Percentiles rank a stretch among this genome's conserved stretches.
These are phyloP conservation scores for Argopecten irradians DNA, from an alignment of 1,140 invertebrate genomes.

Conservation along the genomic window DNA sequence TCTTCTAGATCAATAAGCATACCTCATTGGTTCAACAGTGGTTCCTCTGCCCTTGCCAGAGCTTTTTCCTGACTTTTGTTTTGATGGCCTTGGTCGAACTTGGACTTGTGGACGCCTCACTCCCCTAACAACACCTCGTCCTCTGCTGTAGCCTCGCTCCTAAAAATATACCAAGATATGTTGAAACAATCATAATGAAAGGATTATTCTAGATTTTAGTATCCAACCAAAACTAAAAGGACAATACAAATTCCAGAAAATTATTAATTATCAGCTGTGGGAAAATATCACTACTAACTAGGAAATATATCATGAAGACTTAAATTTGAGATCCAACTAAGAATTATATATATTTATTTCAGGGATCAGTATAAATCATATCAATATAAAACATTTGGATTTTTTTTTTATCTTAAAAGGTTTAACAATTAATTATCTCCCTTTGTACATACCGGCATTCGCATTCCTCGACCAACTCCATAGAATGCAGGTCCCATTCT, in stretches of 20 bases:
- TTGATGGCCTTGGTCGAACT: slow-evolving; percentile 56
- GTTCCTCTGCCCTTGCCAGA: slow-evolving; percentile 53
- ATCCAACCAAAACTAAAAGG: no score
- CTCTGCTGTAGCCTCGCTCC: slow-evolving; percentile 30
- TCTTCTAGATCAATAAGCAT: no score
- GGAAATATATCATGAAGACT: no score
- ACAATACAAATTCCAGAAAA: no score
- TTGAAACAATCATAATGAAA: no score
- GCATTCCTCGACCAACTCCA: slow-evolving; percentile 46
- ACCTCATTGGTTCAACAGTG: slow-evolving; percentile 51
- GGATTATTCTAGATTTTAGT: no score
- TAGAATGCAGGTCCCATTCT: slow-evolving; percentile 39
- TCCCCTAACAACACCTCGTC: slow-evolving; percentile 59
- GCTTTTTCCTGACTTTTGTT: slow-evolving; percentile 32
- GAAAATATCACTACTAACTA: no score
- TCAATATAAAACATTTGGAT: no score
- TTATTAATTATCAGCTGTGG: no score
- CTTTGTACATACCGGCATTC: slow-evolving; percentile 50
- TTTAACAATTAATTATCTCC: background rate
- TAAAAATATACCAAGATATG: background rate
- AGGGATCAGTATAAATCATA: no score
- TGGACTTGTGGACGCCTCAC: slow-evolving; percentile 56
- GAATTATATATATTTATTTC: no score
- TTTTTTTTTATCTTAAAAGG: background rate
- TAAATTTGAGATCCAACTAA: no score